Conservation (phyloP, 2,797 vertebrate species). For the Alfaro cultratus region DNA sequence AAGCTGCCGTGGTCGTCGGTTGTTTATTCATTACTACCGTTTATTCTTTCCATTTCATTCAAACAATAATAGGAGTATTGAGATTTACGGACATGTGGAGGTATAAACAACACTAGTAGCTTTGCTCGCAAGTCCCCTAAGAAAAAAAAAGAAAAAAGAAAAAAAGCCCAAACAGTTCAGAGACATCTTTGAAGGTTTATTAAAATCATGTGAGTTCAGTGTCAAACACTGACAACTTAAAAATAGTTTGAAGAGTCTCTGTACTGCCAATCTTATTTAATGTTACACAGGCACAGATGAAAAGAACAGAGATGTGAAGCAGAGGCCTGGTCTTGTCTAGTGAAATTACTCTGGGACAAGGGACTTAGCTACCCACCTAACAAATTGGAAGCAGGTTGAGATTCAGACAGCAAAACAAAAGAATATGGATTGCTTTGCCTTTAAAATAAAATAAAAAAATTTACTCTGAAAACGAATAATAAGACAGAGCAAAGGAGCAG, state of each 20-base stretch:
- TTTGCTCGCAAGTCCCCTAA: constrained; percentile 29
- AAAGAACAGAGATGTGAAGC: constrained; percentile 50
- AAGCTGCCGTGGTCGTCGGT: constrained; percentile 54
- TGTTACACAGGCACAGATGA: constrained; percentile 43
- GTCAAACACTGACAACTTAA: constrained; percentile 34
- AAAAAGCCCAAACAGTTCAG: constrained; percentile 26
- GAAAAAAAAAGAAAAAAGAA: too few species aligned
- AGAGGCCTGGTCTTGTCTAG: constrained; percentile 67
- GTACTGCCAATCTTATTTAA: constrained; percentile 39
- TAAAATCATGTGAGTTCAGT: constrained; percentile 44
- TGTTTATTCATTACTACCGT: constrained; percentile 50
- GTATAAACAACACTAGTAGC: constrained; percentile 53
- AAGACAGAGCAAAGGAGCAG: constrained; percentile 64
- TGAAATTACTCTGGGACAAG: constrained; percentile 59
- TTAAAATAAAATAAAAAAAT: constrained; percentile 29
- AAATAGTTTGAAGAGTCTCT: constrained; percentile 47
- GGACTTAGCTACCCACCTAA: constrained; percentile 66
- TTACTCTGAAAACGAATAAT: constrained; percentile 27
- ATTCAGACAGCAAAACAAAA: constrained; percentile 70
- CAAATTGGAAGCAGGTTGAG: constrained; percentile 77
- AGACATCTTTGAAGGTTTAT: constrained; percentile 38
- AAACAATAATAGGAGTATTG: constrained; percentile 55
- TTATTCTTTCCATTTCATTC: constrained; percentile 49
- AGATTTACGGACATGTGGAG: constrained; percentile 39
- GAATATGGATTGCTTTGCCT: constrained; percentile 58